phyloP scores from a whole-genome alignment of 2,113 vertebrate genomes.

The Bungarus multicinctus region DNA sequence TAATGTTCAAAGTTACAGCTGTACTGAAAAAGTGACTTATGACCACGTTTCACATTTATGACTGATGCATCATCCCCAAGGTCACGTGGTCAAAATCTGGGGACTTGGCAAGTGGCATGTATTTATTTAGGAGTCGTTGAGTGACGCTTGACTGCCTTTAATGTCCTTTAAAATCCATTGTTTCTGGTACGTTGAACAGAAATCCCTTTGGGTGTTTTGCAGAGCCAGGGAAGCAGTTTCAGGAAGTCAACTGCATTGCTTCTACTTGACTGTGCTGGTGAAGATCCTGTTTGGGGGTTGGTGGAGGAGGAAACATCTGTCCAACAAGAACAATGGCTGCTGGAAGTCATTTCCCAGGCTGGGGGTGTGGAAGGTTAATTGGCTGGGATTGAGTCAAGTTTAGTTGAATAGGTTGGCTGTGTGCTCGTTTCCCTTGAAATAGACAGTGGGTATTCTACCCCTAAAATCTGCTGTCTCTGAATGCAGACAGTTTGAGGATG shows the following conservation, averaged over 20 bases:
- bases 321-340: slow-evolving; percentile 62
- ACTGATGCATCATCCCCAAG: background rate
- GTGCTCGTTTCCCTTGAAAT: background rate
- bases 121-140: background rate
- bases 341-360: slow-evolving; percentile 56
- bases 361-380: slow-evolving; percentile 52
- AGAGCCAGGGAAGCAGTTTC: background rate
- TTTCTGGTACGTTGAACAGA: background rate
- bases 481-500: background rate
- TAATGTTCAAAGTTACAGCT: background rate
- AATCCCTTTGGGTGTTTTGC: background rate
- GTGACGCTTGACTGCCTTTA: background rate
- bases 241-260: background rate
- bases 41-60: background rate
- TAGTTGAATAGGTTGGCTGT: slow-evolving; percentile 12
- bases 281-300: slow-evolving; percentile 34
- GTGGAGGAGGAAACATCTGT: slow-evolving; percentile 75
- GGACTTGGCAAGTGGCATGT: background rate
- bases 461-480: background rate
- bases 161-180: background rate
- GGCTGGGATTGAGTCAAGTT: slow-evolving; percentile 40
- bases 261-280: slow-evolving; percentile 26
- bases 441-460: background rate
- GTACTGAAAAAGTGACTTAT: background rate
- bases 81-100: background rate